Evolutionary conservation across 2,113 vertebrate species (phyloP), one percentile per base, ranked within the genome.

Genomic region (Nannobrachium achirus): DNA sequence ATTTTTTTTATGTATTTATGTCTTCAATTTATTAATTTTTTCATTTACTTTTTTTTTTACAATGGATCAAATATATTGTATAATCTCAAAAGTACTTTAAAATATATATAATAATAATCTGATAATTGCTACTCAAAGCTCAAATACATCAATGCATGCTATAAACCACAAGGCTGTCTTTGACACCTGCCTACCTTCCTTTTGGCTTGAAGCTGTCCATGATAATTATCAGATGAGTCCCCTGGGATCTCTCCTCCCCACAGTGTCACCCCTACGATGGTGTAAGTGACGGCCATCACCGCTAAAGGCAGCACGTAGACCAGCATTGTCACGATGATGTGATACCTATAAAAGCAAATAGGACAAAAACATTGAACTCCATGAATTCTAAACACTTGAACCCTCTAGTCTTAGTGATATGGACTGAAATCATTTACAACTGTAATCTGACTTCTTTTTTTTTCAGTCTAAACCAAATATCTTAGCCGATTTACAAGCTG

Each of bases 231-330:
- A 41, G 94, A 96, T 4, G 97, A 95, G 68, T 97, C 95, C 1
- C 98, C 98, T 4, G 98, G 98, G 83, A 99, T 98, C 83, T 95
- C 95, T 67, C 96, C 96, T 81, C 97, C 98, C 98, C 98, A 99
- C 56, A 99, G 92, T 0, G 95, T 99, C 83, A 96, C 71, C 51
- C 97, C 97, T 19, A 99, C 94, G n/a, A 98, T 94, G 72, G 96
- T 96, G 74, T 99, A 99, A 48, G 95, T 98, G 86, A 99, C 93
- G 10, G 92, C 96, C 97, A 99, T 99, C 76, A 98, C 87, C 76
- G 96, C 93, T 70, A 99, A 82, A 1, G 98, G 98, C 80, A 99
- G 92, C 71, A 94, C 86, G 66, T 99, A 99, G 11, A 99, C 94
- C 88, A 99, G 88, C 7, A 94, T 77, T 16, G 94, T 94, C 57